Evolutionary conservation across 2,888 invertebrate species (phyloP).

Genomic region (Scaptomyza reducta): DNA sequence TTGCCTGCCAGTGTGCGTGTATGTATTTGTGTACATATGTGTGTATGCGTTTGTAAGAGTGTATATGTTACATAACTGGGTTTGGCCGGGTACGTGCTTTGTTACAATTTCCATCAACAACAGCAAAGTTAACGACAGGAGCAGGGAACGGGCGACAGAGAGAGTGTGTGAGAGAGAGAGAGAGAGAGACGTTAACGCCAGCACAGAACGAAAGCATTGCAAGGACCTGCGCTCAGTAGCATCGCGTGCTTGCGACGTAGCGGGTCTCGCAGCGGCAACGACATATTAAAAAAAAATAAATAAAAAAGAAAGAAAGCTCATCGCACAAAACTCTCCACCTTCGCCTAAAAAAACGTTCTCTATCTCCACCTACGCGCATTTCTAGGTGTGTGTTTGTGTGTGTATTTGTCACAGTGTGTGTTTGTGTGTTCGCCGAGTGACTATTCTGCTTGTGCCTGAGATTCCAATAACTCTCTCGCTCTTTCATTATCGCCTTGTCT

Average conservation of each 20-base stretch:
- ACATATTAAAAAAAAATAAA: constrained; percentile 3
- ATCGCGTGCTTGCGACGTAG: constrained; percentile 75
- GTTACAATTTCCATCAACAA: constrained; percentile 60
- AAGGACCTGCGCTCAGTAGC: constrained; percentile 74
- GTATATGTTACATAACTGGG: constrained; percentile 74
- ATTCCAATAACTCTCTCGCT: constrained; percentile 26
- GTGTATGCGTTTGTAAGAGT: constrained; percentile 4
- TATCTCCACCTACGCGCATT: constrained; percentile 18
- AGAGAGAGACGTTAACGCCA: constrained; percentile 33
- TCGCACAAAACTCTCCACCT: constrained; percentile 22
- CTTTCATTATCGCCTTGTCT: constrained; percentile 5
- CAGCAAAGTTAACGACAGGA: constrained; percentile 16
- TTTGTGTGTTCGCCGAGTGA: constrained; percentile 7
- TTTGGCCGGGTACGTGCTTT: constrained; percentile 62
- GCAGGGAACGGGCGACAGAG: constrained; percentile 4
- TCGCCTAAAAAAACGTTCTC: constrained; percentile 11
- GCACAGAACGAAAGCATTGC: constrained; percentile 46
- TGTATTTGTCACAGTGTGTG: constrained; percentile 9
- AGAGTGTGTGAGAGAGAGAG: constrained; percentile 4
- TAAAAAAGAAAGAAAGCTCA: constrained; percentile 46
- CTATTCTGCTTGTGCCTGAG: constrained; percentile 26
- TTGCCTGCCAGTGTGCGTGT: constrained; percentile 24
- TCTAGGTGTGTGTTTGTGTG: constrained; percentile 28
- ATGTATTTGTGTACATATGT: constrained; percentile 9
- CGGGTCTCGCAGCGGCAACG: constrained; percentile 63